Evolutionary conservation across 2,888 invertebrate genomes (phyloP).

Genomic region (Dendrolimus pini): DNA sequence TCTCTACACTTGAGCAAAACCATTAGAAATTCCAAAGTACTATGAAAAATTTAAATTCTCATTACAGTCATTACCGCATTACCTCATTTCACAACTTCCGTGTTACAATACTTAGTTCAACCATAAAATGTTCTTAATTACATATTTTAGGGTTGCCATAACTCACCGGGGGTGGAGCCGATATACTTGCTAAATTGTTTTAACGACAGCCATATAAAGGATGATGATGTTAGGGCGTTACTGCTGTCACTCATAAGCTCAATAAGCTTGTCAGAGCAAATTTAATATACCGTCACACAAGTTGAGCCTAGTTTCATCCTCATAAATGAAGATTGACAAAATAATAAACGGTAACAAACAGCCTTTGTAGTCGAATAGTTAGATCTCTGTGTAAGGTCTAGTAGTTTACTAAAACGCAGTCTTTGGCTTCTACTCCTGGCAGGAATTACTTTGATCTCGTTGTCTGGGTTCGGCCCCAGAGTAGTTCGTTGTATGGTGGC

Average conservation of each 20-base stretch:
- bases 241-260: constrained; percentile 21
- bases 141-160: constrained; percentile 10
- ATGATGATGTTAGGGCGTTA: constrained; percentile 14
- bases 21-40: too few relatives aligned
- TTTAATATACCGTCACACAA: constrained; percentile 5
- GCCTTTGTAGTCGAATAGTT: too few relatives aligned
- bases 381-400: too few relatives aligned
- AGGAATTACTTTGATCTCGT: too few relatives aligned
- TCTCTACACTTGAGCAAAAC: too few relatives aligned
- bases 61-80: too few relatives aligned
- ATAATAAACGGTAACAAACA: background rate
- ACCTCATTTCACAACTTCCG: too few relatives aligned
- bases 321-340: background rate
- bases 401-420: too few relatives aligned
- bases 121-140: constrained; percentile 1
- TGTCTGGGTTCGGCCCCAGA: too few relatives aligned
- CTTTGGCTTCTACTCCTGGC: too few relatives aligned
- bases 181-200: constrained; percentile 23
- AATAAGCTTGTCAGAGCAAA: constrained; percentile 25
- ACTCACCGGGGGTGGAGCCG: constrained; percentile 12
- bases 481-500: too few relatives aligned
- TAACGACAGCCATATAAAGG: constrained; percentile 12
- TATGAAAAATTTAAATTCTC: too few relatives aligned
- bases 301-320: background rate
- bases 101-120: background rate